Base-by-base conservation (phyloP, 2,797 vertebrate genomes). In the Astyanax mexicanus region DNA sequence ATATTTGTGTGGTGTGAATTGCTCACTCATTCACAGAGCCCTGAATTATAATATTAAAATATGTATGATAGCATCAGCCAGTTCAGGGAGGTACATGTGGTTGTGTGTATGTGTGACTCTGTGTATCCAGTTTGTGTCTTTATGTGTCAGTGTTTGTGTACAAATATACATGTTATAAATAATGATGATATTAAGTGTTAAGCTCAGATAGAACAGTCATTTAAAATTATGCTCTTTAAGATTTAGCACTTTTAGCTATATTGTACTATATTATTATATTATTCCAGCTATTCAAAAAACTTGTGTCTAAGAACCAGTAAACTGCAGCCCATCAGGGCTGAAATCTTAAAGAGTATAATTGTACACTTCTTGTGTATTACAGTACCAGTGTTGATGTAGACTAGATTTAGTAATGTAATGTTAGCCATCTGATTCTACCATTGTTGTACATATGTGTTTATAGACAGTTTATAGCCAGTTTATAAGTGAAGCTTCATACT, bases 131-230 rank as follows among this genome's bases (percentile, higher is more conserved):
- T 90, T 52, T 85, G 88, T 85, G 87, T 89, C 85, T 75, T 86
- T 88, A 87, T 92, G 87, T 91, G 88, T 93, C 87, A 90, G 86
- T 93, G 90, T 91, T 90, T 91, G 87, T 92, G 88, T 88, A 88
- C 86, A 83, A 81, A 86, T 88, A 81, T 86, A 55, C 15, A 27
- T 84, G 19, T 60, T 52, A 51, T 62, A 10, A 23, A 17, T 40
- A 17, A 58, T 47, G 15, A 55, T 27, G 9, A 44, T 4, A 7
- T 60, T 15, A 15, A 10, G 57, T 8, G 4, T 11, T 49, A 21
- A 62, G 15, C 11, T 69, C 44, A 74, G 49, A 40, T 64, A 74
- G 29, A 8, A 69, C 32, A 65, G 37, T 32, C 5, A 55, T 17
- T 12, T 75, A 51, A 49, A 58, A 71, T 49, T 54, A 76, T 76